Base-by-base conservation (phyloP, 1,140 invertebrate genomes). In the Kradibia gibbosae region DNA sequence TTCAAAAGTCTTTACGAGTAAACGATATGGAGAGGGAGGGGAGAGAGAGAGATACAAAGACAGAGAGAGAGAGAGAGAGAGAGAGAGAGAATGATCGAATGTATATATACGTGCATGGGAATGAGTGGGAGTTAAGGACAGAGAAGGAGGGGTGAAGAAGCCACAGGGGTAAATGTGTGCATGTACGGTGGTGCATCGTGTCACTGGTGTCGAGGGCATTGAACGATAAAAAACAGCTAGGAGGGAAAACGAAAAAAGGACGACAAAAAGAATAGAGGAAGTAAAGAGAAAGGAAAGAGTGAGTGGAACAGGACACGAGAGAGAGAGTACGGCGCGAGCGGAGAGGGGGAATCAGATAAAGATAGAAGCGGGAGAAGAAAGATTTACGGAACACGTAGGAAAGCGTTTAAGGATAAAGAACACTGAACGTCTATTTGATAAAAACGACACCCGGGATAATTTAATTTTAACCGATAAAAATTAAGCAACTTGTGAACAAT, bases 181-280 rank as follows among this genome's bases (percentile, higher is more conserved):
- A 60, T 80, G 62, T 55, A 42, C 65, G 82, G 79, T 76, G 81
- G 71, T 82, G 74, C 72, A 22, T 81, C 81, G 71, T 81, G 78
- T 78, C 67, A 84, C 78, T 36, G 81, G 48, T 25, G 82, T 50
- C 80, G 83, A 85, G 60, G 57, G 74, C 74, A 72, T 77, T 55
- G 73, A 34, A 57, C 82, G 85, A 84, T 86, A 87, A 81, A 84
- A 81, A 78, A 70, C 62, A 76, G 73, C 65, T 60, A 25, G 70
- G 81, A 74, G 55, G 53, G 48, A 73, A 55, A 39, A 67, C 11
- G 20, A 4, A 72, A 48, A 48, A 48, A 13, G 28, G 77, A 34
- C 42, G 62, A 17, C 7, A 71, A 48, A 55, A 50, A 53, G 53
- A 48, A 73, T 82, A 62, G 20, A 67, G 57, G 39, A 45, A 50